These are phyloP conservation scores for Cerceris rybyensis DNA, from an alignment of 2,888 invertebrate genomes.

Conservation along the genomic window DNA sequence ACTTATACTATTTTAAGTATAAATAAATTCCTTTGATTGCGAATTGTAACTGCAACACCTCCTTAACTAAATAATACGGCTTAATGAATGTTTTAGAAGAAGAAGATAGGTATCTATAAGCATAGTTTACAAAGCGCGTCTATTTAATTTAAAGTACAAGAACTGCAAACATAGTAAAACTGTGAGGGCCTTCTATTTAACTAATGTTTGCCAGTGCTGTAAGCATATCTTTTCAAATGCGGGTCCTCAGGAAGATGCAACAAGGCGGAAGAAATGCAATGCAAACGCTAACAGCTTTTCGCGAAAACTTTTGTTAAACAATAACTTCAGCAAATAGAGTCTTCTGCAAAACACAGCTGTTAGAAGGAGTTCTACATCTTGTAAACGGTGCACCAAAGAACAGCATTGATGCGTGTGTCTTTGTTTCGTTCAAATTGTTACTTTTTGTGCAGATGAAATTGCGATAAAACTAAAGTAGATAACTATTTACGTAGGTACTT, in stretches of 20 bases:
- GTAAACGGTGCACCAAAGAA: too few relatives aligned
- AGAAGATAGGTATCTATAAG: too few relatives aligned
- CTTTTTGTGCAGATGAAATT: too few relatives aligned
- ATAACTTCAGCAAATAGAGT: slow-evolving; percentile 1
- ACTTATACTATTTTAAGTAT: background rate
- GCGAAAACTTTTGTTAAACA: slow-evolving; percentile 16
- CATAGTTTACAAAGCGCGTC: slow-evolving; percentile 8
- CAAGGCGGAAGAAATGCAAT: slow-evolving; percentile 31
- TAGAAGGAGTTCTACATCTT: too few relatives aligned
- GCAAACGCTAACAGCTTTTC: slow-evolving; percentile 8
- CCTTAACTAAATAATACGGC: slow-evolving; percentile 16
- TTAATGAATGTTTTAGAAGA: slow-evolving; percentile 34
- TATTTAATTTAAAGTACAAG: slow-evolving; percentile 46
- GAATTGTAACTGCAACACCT: background rate
- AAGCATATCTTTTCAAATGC: slow-evolving; percentile 53
- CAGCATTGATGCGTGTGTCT: too few relatives aligned
- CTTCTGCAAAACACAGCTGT: background rate
- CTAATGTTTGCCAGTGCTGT: slow-evolving; percentile 29
- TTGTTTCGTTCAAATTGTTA: too few relatives aligned
- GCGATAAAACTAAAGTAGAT: too few relatives aligned
- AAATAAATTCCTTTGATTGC: background rate
- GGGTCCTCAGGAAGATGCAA: slow-evolving; percentile 32
- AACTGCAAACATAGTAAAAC: slow-evolving; percentile 39
- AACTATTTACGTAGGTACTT: too few relatives aligned
- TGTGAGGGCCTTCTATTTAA: slow-evolving; percentile 45